Conservation (phyloP, 2,113 vertebrate genomes). For the Odobenus rosmarus region DNA sequence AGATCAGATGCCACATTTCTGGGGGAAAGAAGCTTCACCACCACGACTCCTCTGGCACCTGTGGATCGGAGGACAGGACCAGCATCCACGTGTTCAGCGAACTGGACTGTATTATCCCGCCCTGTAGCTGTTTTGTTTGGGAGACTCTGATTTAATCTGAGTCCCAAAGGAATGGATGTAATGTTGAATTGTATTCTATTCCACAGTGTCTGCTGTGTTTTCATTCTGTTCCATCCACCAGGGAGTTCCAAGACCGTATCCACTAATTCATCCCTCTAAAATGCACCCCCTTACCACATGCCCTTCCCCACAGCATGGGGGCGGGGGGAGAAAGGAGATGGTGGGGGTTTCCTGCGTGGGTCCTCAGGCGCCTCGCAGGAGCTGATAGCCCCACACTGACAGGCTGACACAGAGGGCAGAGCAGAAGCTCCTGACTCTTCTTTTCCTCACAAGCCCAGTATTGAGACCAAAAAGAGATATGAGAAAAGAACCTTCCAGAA, state of each 20-base stretch:
- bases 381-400: neutral
- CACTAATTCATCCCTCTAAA: neutral
- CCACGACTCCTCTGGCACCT: fast-evolving
- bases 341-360: neutral
- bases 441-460: neutral
- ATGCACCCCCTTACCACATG: fast-evolving
- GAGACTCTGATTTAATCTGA: neutral
- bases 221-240: neutral
- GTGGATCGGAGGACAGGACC: neutral
- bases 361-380: fast-evolving
- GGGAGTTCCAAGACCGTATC: neutral
- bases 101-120: neutral
- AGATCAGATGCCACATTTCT: neutral
- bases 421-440: neutral
- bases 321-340: neutral
- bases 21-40: neutral
- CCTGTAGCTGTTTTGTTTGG: neutral
- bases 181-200: neutral
- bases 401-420: neutral
- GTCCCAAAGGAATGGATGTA: neutral
- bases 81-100: fast-evolving
- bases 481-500: neutral
- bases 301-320: fast-evolving
- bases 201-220: neutral
- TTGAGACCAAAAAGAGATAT: neutral